A percentile compares a stretch with the other conserved stretches of the same genome.
phyloP scores from a whole-genome alignment of 1,140 invertebrate species.

The Carcinoscorpius rotundicauda region DNA sequence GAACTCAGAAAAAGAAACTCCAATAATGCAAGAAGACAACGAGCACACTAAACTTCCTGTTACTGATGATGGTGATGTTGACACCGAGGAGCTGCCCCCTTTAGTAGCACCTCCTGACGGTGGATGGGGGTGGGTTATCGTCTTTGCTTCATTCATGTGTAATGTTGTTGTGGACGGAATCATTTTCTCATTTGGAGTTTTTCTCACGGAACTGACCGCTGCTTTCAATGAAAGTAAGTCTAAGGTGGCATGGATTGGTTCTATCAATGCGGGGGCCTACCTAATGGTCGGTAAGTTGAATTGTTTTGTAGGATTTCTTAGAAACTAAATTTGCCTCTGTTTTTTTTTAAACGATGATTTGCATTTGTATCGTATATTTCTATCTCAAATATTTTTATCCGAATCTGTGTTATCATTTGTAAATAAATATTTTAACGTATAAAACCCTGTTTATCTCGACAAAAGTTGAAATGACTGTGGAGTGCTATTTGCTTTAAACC shows the following conservation, averaged over 20 bases:
- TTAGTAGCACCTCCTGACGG: slow-evolving; percentile 57
- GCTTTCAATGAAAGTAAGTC: slow-evolving; percentile 49
- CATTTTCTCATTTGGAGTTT: slow-evolving; percentile 76
- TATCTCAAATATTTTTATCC: too few relatives aligned
- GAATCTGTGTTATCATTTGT: too few relatives aligned
- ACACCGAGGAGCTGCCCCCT: background rate
- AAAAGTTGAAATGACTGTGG: too few relatives aligned
- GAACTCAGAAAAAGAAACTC: too few relatives aligned
- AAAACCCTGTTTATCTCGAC: too few relatives aligned
- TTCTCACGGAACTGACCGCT: slow-evolving; percentile 45
- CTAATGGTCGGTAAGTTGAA: slow-evolving; percentile 59
- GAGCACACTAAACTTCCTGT: too few relatives aligned
- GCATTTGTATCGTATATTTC: too few relatives aligned
- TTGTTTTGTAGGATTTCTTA: background rate
- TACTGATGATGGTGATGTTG: too few relatives aligned
- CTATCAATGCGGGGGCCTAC: slow-evolving; percentile 83
- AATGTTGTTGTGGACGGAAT: slow-evolving; percentile 94
- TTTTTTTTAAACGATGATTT: slow-evolving; percentile 17
- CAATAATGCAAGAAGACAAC: too few relatives aligned
- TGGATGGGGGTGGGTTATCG: slow-evolving; percentile 69
- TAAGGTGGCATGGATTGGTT: slow-evolving; percentile 67
- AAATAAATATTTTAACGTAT: too few relatives aligned
- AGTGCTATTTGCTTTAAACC: too few relatives aligned
- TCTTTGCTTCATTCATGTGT: slow-evolving; percentile 82
- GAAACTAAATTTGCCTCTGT: too few relatives aligned